Conservation (phyloP, 2,888 invertebrate species). For the Neocrepidodera transversa region DNA sequence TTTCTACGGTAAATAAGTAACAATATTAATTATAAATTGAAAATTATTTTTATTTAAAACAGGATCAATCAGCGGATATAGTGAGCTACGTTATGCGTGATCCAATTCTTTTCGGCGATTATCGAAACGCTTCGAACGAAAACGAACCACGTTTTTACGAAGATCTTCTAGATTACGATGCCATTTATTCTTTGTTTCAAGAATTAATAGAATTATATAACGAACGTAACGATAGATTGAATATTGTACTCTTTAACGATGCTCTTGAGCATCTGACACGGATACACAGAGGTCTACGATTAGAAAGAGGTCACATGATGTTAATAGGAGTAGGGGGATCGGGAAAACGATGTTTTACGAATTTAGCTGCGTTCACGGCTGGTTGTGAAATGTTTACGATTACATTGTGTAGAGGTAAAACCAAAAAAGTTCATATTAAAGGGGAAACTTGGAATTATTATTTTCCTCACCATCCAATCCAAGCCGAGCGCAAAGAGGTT, state of each 20-base stretch:
- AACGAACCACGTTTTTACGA: constrained; percentile 84
- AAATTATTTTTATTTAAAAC: neutral
- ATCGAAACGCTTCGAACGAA: constrained; percentile 82
- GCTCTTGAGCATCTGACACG: constrained; percentile 90
- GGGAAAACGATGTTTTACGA: constrained; percentile 84
- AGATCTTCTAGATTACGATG: constrained; percentile 88
- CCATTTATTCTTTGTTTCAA: constrained; percentile 85
- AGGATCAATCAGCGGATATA: no score
- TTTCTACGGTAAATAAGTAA: constrained; percentile 3
- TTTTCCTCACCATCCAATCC: no score
- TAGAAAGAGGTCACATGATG: constrained; percentile 84
- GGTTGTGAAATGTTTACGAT: constrained; percentile 85
- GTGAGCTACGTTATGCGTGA: constrained; percentile 78
- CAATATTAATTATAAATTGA: constrained; percentile 8
- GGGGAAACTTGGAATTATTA: no score
- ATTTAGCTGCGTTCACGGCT: constrained; percentile 84
- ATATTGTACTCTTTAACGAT: constrained; percentile 88
- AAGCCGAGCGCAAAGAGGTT: no score
- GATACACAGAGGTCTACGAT: constrained; percentile 82
- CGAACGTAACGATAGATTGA: constrained; percentile 75
- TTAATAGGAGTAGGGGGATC: constrained; percentile 90
- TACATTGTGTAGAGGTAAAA: constrained; percentile 72
- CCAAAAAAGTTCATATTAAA: no score
- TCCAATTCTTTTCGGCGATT: constrained; percentile 89
- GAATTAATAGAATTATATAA: constrained; percentile 90